phyloP scores from a whole-genome alignment of 2,888 invertebrate species.

The Cryptocheilus praepositus region DNA sequence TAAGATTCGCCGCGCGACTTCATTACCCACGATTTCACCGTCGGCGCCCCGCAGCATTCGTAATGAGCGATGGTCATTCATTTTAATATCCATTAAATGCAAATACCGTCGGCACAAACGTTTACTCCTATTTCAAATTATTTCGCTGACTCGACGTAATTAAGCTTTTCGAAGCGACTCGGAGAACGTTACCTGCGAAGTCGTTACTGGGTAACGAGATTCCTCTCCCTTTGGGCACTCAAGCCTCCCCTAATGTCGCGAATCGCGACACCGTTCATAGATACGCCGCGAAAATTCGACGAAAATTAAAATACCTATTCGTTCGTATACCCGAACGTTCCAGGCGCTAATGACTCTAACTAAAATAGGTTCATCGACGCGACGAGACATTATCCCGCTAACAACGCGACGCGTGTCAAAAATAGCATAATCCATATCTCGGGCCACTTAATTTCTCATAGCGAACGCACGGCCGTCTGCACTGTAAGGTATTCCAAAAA shows the following conservation, averaged over 20 bases:
- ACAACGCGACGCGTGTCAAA: no score
- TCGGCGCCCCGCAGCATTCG: constrained; percentile 66
- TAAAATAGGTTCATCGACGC: no score
- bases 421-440: background rate
- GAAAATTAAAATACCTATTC: no score
- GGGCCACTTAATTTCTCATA: background rate
- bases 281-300: background rate
- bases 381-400: no score
- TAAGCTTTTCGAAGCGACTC: constrained; percentile 62
- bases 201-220: constrained; percentile 49
- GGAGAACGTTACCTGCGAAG: constrained; percentile 18
- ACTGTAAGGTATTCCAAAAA: no score
- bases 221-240: constrained; percentile 17
- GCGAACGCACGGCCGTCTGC: background rate
- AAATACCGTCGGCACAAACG: constrained; percentile 69
- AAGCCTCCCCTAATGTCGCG: background rate
- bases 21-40: constrained; percentile 72
- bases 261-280: background rate
- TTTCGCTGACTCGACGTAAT: constrained; percentile 67
- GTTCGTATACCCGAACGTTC: no score
- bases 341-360: no score
- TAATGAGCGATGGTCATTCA: constrained; percentile 73
- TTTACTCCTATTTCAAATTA: constrained; percentile 71
- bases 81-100: constrained; percentile 74
- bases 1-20: constrained; percentile 70